Conservation (phyloP, 2,797 vertebrate species). For the Myotis pilosus region DNA sequence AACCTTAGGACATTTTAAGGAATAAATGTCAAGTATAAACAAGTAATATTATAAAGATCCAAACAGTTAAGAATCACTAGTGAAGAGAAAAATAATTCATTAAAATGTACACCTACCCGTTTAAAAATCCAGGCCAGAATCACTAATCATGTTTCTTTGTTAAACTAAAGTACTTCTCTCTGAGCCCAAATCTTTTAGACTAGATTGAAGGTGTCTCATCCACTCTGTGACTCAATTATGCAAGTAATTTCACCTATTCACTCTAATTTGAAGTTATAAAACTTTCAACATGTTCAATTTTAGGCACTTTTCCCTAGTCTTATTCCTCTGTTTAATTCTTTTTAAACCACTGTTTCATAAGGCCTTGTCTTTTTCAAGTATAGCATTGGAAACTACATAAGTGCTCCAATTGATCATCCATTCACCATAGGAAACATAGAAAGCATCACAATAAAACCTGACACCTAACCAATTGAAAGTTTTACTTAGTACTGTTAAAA, state of each 20-base stretch:
- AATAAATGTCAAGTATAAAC: neutral
- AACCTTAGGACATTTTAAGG: neutral
- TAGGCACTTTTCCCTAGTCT: neutral
- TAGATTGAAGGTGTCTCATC: neutral
- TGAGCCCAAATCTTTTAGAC: neutral
- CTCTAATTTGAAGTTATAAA: neutral
- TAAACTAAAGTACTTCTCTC: constrained; percentile 15
- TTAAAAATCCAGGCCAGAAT: neutral
- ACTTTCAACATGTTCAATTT: constrained; percentile 1
- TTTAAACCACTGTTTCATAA: neutral
- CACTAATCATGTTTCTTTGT: neutral
- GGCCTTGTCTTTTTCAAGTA: neutral
- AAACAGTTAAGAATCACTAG: neutral
- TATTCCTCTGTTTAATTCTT: neutral
- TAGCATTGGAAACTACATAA: neutral
- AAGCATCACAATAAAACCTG: neutral
- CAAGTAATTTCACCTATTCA: constrained; percentile 7
- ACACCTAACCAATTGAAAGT: neutral
- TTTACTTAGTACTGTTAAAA: neutral
- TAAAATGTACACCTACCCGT: neutral
- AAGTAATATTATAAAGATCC: neutral
- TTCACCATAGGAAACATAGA: neutral
- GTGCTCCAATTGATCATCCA: neutral
- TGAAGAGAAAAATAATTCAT: neutral
- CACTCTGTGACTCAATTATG: neutral